Conservation (phyloP, 2,888 invertebrate genomes). For the Meteorus colon region DNA sequence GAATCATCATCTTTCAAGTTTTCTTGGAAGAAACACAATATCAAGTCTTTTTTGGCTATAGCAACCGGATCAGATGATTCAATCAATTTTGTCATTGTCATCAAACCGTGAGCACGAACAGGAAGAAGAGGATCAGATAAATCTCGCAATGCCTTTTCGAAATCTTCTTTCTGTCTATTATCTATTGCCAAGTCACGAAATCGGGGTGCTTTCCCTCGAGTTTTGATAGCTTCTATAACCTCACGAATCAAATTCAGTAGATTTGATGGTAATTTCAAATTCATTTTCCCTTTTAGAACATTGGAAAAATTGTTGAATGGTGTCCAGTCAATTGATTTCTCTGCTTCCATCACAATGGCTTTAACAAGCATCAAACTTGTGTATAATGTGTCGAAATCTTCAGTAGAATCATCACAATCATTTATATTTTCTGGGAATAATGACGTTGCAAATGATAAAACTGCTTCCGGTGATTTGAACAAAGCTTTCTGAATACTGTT, state of each 20-base stretch:
- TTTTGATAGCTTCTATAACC: conserved; percentile 64
- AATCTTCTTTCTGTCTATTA: conserved; percentile 70
- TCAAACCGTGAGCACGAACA: conserved; percentile 87
- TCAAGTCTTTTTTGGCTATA: conserved; percentile 78
- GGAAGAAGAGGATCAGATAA: conserved; percentile 83
- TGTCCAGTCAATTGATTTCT: conserved; percentile 51
- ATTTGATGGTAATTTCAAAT: conserved; percentile 51
- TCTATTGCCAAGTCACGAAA: conserved; percentile 62
- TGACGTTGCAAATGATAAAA: conserved; percentile 68
- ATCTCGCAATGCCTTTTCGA: conserved; percentile 80
- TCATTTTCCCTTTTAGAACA: conserved; percentile 58
- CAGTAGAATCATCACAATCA: conserved; percentile 48
- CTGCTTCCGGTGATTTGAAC: conserved; percentile 64
- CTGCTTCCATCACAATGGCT: conserved; percentile 64
- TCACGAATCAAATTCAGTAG: conserved; percentile 61
- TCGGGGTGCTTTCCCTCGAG: conserved; percentile 56
- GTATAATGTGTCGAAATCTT: conserved; percentile 63
- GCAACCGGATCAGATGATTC: conserved; percentile 79
- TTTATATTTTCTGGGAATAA: conserved; percentile 60
- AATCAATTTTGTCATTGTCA: conserved; percentile 83
- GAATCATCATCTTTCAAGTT: conserved; percentile 86
- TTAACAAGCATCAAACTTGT: conserved; percentile 70
- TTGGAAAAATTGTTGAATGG: conserved; percentile 64
- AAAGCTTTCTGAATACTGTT: conserved; percentile 66
- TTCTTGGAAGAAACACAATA: conserved; percentile 84